Evolutionary conservation across 2,797 vertebrate species (phyloP), one percentile per base, ranked within the genome.

Genomic region (Hippocampus kuda): DNA sequence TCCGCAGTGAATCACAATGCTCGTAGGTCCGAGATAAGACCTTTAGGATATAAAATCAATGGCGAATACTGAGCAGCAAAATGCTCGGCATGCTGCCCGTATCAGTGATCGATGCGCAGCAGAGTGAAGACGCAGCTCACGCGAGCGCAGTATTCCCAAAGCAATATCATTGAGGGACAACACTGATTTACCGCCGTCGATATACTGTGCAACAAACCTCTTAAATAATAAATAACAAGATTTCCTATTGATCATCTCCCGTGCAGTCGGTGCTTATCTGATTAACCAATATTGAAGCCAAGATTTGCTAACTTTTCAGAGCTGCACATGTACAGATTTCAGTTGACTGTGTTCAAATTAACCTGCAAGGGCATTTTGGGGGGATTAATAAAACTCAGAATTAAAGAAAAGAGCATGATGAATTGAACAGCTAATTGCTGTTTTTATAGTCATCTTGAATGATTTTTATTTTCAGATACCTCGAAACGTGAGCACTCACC

Each of bases 71-170:
- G 59, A 38, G 30, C 59, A 61, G 30, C 6, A 61, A 15, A 60
- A 60, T 6, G 26, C 57, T 30, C 2, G 26, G 16, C 59, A 41
- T 62, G 68, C 48, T 11, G 44, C 66, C 70, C 74, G 54, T 65
- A 61, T 69, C 11, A 11, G 60, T 68, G 48, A 78, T 77, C 70
- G 65, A 74, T 79, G 66, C 27, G 7, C 10, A 34, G 71, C 67
- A 24, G 18, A 18, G 44, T 64, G 74, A 51, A 38, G 20, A 49
- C 1, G 10, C 12, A 41, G 48, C 65, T 77, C 69, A 6, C 5
- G 70, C 75, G 68, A 72, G 63, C 68, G 71, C 46, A 75, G 68
- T 75, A 67, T 71, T 70, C 59, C 42, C 70, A 54, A 12, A 57
- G 69, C 70, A 78, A 65, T 71, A 67, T 71, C 22, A 70, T 1